phyloP scores from a whole-genome alignment of 2,888 invertebrate genomes.

The Lochmaea capreae region DNA sequence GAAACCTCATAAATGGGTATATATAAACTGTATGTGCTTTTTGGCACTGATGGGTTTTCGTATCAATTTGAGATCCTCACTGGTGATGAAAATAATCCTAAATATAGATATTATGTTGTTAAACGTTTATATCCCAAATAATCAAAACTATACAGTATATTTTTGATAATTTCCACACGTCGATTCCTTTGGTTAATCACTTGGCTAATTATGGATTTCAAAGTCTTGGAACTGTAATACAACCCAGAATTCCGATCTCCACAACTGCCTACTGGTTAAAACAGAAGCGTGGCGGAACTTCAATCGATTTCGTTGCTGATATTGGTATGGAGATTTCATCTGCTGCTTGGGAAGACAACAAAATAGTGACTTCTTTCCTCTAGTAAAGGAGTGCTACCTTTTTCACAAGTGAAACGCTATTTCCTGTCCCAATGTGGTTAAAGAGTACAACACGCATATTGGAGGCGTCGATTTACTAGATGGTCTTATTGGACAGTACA shows the following conservation, averaged over 20 bases:
- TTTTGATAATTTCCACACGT: constrained; percentile 55
- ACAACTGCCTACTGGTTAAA: too few relatives aligned
- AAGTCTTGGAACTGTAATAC: constrained; percentile 16
- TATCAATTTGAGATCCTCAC: constrained; percentile 22
- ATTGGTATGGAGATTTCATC: too few relatives aligned
- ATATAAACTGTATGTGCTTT: constrained; percentile 1
- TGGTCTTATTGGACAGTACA: constrained; percentile 47
- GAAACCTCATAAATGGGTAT: constrained; percentile 25
- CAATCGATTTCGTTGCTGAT: too few relatives aligned
- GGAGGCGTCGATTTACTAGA: constrained; percentile 54
- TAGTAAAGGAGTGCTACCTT: too few relatives aligned
- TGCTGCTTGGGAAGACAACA: too few relatives aligned
- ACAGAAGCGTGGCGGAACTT: too few relatives aligned
- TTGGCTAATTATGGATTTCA: constrained; percentile 20
- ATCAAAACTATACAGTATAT: constrained; percentile 49
- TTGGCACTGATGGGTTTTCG: constrained; percentile 24
- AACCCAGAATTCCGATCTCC: too few relatives aligned
- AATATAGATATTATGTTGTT: constrained; percentile 18
- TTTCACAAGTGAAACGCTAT: too few relatives aligned
- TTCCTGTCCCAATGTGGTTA: constrained; percentile 48
- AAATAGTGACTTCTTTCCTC: too few relatives aligned
- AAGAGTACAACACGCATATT: constrained; percentile 52
- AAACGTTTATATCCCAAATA: constrained; percentile 25
- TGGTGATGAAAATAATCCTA: constrained; percentile 30
- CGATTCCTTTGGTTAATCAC: constrained; percentile 35